Evolutionary conservation across 2,113 vertebrate genomes (phyloP).

Genomic region (Ia io): DNA sequence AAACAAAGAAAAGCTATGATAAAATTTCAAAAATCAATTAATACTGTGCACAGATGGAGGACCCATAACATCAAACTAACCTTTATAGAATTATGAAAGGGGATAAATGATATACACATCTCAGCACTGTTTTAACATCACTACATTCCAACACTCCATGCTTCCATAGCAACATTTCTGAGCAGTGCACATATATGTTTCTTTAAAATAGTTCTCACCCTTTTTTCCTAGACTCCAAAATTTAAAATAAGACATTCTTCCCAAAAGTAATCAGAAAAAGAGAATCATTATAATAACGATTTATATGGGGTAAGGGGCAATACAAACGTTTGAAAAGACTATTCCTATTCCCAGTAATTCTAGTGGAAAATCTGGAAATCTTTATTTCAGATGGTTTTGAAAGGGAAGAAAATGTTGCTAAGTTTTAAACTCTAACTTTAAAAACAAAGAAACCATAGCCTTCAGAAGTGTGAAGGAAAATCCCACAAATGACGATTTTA

Average conservation of each 20-base stretch:
- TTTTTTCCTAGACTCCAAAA: not conserved
- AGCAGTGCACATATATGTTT: not conserved
- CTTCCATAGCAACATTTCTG: not conserved
- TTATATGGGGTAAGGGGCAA: not conserved
- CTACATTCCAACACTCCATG: not conserved
- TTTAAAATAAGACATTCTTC: not conserved
- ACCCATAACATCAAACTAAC: not conserved
- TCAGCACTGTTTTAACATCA: not conserved
- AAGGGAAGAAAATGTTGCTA: not conserved
- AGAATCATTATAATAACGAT: not conserved
- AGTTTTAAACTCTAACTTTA: conserved; percentile 33
- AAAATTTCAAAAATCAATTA: not conserved
- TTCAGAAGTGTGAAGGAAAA: not conserved
- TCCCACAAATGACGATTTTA: not conserved
- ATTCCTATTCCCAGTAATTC: not conserved
- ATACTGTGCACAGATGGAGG: not conserved
- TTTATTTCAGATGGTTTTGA: not conserved
- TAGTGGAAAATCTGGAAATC: not conserved
- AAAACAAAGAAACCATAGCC: not conserved
- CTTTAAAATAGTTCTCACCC: not conserved
- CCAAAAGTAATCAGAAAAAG: conserved; percentile 18
- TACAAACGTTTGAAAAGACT: not conserved
- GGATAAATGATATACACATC: not conserved
- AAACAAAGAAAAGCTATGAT: not conserved
- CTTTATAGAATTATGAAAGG: not conserved